Conservation (phyloP, 2,113 vertebrate genomes). For the Rhombomys opimus region DNA sequence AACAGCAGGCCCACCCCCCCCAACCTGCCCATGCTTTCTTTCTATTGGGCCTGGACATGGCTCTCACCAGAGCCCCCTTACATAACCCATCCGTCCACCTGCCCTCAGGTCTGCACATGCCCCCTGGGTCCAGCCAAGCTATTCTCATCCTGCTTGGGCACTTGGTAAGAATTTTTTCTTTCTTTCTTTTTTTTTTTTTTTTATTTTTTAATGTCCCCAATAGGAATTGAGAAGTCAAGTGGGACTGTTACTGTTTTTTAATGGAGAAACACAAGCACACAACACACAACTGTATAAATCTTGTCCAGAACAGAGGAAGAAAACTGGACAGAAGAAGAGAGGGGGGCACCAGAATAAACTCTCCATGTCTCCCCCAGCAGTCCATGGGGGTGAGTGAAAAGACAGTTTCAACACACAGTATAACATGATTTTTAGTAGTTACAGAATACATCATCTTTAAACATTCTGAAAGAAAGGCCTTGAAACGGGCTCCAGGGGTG, state of each 20-base stretch:
- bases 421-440: background rate
- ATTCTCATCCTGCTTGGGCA: background rate
- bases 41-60: background rate
- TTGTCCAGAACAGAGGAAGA: background rate
- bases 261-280: background rate
- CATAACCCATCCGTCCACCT: rapidly evolving
- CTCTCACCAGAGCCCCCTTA: rapidly evolving
- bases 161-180: background rate
- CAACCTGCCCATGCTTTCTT: rapidly evolving
- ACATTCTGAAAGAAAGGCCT: constrained; percentile 23
- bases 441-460: background rate
- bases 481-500: constrained; percentile 75
- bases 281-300: background rate
- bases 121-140: background rate
- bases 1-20: background rate
- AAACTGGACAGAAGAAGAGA: background rate
- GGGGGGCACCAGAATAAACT: background rate
- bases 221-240: background rate
- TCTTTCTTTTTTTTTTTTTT: background rate
- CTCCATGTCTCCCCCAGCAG: background rate
- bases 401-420: background rate
- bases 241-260: background rate
- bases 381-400: rapidly evolving
- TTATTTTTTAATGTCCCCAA: background rate
- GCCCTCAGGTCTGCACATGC: rapidly evolving